Percentiles rank a stretch among this genome's conserved stretches.
Conservation (phyloP, 2,888 invertebrate species). For the Pardosa pseudoannulata region DNA sequence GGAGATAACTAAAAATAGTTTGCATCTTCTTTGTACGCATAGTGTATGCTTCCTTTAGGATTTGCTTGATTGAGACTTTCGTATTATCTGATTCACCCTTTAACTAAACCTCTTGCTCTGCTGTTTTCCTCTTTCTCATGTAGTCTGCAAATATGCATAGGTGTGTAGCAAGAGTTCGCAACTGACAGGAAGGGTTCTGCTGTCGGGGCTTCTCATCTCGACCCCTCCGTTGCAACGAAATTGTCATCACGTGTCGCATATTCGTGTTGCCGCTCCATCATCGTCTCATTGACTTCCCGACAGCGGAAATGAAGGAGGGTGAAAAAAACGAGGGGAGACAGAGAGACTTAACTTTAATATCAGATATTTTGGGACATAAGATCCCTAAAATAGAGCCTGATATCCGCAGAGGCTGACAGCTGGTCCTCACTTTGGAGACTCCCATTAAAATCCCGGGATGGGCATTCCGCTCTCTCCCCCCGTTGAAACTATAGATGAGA, state of each 20-base stretch:
- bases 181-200: not conserved
- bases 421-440: slow-evolving; percentile 2
- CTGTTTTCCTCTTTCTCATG: too few relatives aligned
- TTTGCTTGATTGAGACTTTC: too few relatives aligned
- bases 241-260: slow-evolving; percentile 18
- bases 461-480: not conserved
- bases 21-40: too few relatives aligned
- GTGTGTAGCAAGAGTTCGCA: too few relatives aligned
- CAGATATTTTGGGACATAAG: slow-evolving; percentile 20
- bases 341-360: slow-evolving; percentile 20
- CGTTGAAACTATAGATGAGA: not conserved
- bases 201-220: too few relatives aligned
- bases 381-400: slow-evolving; percentile 8
- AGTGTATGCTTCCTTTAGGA: too few relatives aligned
- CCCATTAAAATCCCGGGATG: not conserved
- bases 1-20: too few relatives aligned
- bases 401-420: slow-evolving; percentile 3
- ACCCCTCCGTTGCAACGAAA: not conserved
- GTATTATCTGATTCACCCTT: too few relatives aligned
- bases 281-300: slow-evolving; percentile 8
- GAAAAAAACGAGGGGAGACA: slow-evolving; percentile 1
- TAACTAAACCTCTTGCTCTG: too few relatives aligned
- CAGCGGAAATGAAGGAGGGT: slow-evolving; percentile 11
- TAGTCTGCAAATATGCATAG: too few relatives aligned
- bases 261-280: not conserved